Base-by-base conservation (phyloP, 2,797 vertebrate species). In the Sebastes kiyomatsui region DNA sequence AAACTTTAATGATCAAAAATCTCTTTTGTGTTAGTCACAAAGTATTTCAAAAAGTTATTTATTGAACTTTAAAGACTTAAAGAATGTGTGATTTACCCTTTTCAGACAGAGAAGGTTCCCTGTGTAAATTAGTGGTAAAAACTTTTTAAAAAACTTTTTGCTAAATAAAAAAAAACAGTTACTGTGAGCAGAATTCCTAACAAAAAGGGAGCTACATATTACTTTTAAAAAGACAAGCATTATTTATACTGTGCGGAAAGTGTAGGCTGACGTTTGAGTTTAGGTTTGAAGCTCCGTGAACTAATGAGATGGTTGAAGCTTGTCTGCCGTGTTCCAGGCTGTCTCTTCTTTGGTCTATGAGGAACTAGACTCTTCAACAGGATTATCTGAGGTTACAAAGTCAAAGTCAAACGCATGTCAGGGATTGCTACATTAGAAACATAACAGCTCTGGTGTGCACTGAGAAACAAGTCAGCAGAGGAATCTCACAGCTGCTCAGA, bases 251-350 rank as follows among this genome's bases (percentile, higher is more conserved):
- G 16, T 77, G 56, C 54, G 13, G 12, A 9, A 79, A 79, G 16
- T 28, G 25, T 9, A 32, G 25, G 38, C 27, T 79, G 23, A 55
- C 75, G 62, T 62, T 25, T 42, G 12, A 67, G 11, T 60, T 71
- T 16, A 25, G 52, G 79, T 69, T 73, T 46, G 9, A 82, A 73
- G 9, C 59, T 80, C 56, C 6, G 1, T 55, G 25, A 74, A 71
- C 62, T 83, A 83, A 86, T 87, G 69, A 88, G 77, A 61, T 16
- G n/a, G 49, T 56, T 61, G 61, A 35, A 33, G 49, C 25, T 33
- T 59, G 14, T 20, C 59, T 59, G 69, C 46, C 7, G 11, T 61
- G 14, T 69, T 68, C 10, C 61, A 80, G 42, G 76, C 20, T 56
- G 25, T 27, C 42, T 42, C 38, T 42, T 42, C 38, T 59, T 62